Percentiles rank a stretch among this genome's conserved stretches.
phyloP scores from a whole-genome alignment of 2,113 vertebrate genomes.

The Apistogramma diplotaenia region DNA sequence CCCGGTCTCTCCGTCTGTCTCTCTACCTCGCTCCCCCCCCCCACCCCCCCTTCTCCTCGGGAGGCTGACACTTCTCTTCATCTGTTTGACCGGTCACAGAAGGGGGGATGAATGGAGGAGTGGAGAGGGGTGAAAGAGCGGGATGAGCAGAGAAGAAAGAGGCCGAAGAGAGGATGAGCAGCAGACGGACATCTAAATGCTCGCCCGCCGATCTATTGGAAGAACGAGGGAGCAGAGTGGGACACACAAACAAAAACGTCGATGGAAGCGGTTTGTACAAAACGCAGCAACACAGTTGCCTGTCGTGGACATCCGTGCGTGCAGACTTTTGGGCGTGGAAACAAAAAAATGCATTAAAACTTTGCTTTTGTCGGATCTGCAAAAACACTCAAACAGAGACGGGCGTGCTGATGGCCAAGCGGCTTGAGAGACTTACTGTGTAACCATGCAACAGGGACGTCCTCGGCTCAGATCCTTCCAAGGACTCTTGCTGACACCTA shows the following conservation, averaged over 20 bases:
- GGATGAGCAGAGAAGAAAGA: slow-evolving; percentile 25
- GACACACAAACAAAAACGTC: slow-evolving; percentile 17
- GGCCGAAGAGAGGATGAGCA: slow-evolving; percentile 27
- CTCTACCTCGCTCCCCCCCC: slow-evolving; percentile 3
- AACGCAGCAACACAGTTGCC: not conserved
- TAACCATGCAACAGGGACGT: not conserved
- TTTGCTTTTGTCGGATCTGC: not conserved
- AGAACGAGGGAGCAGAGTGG: not conserved
- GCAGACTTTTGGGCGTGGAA: not conserved
- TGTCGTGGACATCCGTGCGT: not conserved
- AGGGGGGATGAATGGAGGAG: slow-evolving; percentile 64
- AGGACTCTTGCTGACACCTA: not conserved
- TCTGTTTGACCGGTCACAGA: slow-evolving; percentile 61
- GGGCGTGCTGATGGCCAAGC: not conserved
- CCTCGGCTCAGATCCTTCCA: not conserved
- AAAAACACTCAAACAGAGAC: not conserved
- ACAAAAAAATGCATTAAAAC: not conserved
- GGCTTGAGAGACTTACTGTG: not conserved
- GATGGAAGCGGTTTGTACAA: not conserved
- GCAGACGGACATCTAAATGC: slow-evolving; percentile 59
- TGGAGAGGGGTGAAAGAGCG: slow-evolving; percentile 24
- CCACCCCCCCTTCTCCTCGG: slow-evolving; percentile 45
- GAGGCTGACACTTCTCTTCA: slow-evolving; percentile 73
- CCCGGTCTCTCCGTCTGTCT: slow-evolving; percentile 26
- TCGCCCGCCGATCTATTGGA: slow-evolving; percentile 59